These are phyloP conservation scores for Coenonympha arcania DNA, from an alignment of 2,888 invertebrate genomes.

Conservation along the genomic window DNA sequence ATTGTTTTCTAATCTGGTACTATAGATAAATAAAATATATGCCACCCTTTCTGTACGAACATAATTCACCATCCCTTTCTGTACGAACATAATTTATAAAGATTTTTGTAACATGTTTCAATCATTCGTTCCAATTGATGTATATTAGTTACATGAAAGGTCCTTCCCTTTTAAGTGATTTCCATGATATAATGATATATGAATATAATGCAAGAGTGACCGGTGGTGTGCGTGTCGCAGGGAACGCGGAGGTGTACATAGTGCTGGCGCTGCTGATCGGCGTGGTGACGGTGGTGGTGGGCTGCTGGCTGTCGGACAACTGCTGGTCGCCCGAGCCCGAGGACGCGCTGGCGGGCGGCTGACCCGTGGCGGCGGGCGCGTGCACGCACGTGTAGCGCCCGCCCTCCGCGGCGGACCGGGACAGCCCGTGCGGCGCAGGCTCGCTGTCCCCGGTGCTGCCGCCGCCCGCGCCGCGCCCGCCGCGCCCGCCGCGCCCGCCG, in stretches of 20 bases:
- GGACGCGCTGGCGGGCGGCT: conserved; percentile 78
- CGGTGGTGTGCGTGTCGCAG: too few species aligned
- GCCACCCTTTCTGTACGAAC: too few species aligned
- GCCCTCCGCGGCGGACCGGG: conserved; percentile 58
- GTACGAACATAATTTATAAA: too few species aligned
- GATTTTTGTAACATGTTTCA: too few species aligned
- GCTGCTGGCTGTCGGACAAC: conserved; percentile 85
- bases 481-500: conserved; percentile 42
- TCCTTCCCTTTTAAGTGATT: too few species aligned
- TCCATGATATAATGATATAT: neutral
- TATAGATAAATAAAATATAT: too few species aligned
- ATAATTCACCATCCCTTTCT: too few species aligned
- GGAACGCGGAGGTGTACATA: conserved; percentile 84
- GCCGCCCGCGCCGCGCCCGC: conserved; percentile 44
- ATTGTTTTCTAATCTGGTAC: too few species aligned
- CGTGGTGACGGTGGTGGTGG: conserved; percentile 81
- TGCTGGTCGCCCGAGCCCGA: conserved; percentile 85
- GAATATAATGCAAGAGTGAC: too few species aligned
- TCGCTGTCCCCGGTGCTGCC: conserved; percentile 62
- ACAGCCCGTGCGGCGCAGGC: conserved; percentile 52
- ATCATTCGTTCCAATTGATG: too few species aligned
- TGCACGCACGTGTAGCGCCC: conserved; percentile 75
- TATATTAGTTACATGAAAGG: too few species aligned
- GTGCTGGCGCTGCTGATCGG: conserved; percentile 82
- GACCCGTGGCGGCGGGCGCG: conserved; percentile 78